phyloP scores from a whole-genome alignment of 2,797 vertebrate species.

The Squalus acanthias region DNA sequence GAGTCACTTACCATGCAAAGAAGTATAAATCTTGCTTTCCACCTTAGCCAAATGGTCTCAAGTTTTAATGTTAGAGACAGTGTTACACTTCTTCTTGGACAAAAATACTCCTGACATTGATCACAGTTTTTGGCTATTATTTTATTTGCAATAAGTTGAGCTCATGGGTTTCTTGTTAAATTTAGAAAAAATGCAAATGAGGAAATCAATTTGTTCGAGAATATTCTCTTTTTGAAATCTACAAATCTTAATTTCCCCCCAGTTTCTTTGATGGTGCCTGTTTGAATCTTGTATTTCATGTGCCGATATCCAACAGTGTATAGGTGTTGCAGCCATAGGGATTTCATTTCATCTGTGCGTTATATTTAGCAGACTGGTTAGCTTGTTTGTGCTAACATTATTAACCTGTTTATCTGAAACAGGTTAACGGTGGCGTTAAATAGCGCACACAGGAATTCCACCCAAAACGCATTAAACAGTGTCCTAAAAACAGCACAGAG shows the following conservation, averaged over 20 bases:
- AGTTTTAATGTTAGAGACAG: constrained; percentile 31
- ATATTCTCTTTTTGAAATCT: not conserved
- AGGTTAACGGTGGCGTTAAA: not conserved
- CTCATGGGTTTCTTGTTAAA: not conserved
- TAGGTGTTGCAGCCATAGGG: not conserved
- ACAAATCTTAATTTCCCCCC: not conserved
- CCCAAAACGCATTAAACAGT: not conserved
- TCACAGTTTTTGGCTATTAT: not conserved
- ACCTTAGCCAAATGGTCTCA: constrained; percentile 60
- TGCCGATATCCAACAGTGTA: not conserved
- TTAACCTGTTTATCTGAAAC: not conserved
- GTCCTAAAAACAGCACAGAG: not conserved
- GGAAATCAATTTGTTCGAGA: not conserved
- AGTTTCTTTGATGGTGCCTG: not conserved
- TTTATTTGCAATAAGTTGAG: not conserved
- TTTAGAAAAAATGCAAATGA: constrained; percentile 1
- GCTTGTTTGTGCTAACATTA: not conserved
- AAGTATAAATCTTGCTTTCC: constrained; percentile 59
- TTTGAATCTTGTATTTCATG: not conserved
- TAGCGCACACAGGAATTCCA: not conserved
- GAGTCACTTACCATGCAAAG: constrained; percentile 46
- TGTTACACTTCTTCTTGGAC: constrained; percentile 18
- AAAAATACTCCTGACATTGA: not conserved
- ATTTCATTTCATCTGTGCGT: not conserved
- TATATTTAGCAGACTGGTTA: not conserved